Conservation (phyloP, 1,140 invertebrate species). For the Aradophagus sp. region DNA sequence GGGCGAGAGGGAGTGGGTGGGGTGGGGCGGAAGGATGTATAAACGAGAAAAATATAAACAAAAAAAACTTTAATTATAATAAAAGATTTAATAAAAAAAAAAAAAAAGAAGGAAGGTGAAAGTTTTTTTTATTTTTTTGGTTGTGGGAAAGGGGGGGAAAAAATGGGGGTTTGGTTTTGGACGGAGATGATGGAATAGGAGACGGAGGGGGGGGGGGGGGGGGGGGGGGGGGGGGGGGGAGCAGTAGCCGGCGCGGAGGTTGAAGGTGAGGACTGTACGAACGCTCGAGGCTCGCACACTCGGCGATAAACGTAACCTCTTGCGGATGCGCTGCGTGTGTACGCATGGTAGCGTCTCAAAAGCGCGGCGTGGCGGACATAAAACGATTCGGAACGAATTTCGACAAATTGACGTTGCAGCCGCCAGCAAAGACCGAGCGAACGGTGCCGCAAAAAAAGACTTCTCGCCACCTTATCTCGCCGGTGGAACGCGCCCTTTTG, state of each 20-base stretch:
- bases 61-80: no score
- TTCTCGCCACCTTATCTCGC: conserved; percentile 55
- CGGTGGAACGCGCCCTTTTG: conserved; percentile 39
- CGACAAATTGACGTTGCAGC: conserved; percentile 73
- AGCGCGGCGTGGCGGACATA: conserved; percentile 70
- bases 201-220: no score
- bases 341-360: conserved; percentile 70
- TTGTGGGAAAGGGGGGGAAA: no score
- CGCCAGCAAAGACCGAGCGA: conserved; percentile 57
- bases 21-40: no score
- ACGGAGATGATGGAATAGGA: no score
- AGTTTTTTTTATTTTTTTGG: no score
- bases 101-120: no score
- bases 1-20: no score
- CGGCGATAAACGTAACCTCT: conserved; percentile 51
- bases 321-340: conserved; percentile 62
- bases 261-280: conserved; percentile 44
- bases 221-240: conserved; percentile 7
- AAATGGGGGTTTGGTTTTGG: no score
- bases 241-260: conserved; percentile 44
- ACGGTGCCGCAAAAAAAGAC: conserved; percentile 62
- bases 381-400: conserved; percentile 76
- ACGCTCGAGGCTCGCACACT: conserved; percentile 37
- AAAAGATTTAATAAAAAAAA: no score
- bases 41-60: no score